phyloP scores from a whole-genome alignment of 1,140 invertebrate species.

The Heliconius nattereri region DNA sequence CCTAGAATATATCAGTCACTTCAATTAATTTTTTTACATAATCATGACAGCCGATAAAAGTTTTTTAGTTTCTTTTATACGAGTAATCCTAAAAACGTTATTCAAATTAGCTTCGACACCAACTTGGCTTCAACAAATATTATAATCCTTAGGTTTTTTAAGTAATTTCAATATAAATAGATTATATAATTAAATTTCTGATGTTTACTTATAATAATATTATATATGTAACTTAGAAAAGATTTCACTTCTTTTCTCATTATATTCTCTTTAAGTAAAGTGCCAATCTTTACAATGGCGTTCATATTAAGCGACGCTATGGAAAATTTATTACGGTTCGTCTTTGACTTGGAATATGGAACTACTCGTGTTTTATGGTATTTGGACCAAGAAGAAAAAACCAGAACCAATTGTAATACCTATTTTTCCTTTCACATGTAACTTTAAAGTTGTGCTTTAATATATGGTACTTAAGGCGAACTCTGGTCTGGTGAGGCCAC shows the following conservation, averaged over 20 bases:
- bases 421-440: constrained; percentile 45
- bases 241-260: constrained; percentile 26
- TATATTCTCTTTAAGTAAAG: constrained; percentile 52
- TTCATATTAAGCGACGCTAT: constrained; percentile 48
- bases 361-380: constrained; percentile 58
- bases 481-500: constrained; percentile 19
- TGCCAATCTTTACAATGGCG: constrained; percentile 43
- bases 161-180: not conserved
- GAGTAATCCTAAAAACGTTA: constrained; percentile 10
- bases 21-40: constrained; percentile 15
- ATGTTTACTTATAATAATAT: not conserved
- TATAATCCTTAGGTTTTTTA: not conserved
- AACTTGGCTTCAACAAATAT: not conserved
- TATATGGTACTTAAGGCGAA: constrained; percentile 13
- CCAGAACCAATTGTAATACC: constrained; percentile 63
- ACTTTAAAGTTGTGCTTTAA: constrained; percentile 38
- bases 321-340: constrained; percentile 71
- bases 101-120: not conserved
- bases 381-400: constrained; percentile 54
- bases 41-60: constrained; percentile 6
- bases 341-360: constrained; percentile 48
- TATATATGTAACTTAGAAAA: not conserved
- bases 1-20: constrained; percentile 8
- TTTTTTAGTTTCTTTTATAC: not conserved
- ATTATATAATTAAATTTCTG: not conserved